Evolutionary conservation across 1,140 invertebrate genomes (phyloP).

Genomic region (Trachelipus rathkii): DNA sequence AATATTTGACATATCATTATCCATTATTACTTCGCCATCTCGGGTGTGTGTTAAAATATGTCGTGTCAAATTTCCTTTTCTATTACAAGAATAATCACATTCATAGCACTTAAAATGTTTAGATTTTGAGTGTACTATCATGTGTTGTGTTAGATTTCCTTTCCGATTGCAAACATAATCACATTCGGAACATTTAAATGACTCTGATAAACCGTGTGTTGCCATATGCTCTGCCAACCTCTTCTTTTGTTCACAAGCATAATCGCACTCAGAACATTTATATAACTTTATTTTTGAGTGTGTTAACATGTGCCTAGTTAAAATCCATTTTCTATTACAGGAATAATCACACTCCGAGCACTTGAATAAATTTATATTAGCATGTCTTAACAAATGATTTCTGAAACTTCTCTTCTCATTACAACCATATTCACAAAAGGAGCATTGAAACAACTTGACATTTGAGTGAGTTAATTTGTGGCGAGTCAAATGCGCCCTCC

Average conservation of each 20-base stretch:
- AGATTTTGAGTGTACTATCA: neutral
- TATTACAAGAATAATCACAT: neutral
- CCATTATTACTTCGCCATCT: too few relatives aligned
- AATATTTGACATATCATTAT: too few relatives aligned
- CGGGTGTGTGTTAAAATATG: neutral
- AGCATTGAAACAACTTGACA: neutral
- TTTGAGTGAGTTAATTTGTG: neutral
- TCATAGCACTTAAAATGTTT: neutral
- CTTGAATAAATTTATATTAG: neutral
- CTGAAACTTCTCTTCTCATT: neutral
- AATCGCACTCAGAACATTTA: neutral
- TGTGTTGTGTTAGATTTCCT: neutral
- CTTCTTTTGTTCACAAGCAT: neutral
- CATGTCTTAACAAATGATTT: neutral
- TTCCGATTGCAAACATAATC: neutral
- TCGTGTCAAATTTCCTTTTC: neutral
- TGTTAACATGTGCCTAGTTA: neutral
- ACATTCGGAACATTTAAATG: neutral
- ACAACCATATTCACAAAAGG: neutral
- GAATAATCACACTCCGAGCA: neutral
- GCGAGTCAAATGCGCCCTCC: neutral
- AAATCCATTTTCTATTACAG: neutral
- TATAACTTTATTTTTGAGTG: neutral
- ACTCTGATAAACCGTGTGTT: neutral
- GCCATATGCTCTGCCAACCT: neutral